Evolutionary conservation across 2,888 invertebrate genomes (phyloP).

Genomic region (Nemapogon koenigi): DNA sequence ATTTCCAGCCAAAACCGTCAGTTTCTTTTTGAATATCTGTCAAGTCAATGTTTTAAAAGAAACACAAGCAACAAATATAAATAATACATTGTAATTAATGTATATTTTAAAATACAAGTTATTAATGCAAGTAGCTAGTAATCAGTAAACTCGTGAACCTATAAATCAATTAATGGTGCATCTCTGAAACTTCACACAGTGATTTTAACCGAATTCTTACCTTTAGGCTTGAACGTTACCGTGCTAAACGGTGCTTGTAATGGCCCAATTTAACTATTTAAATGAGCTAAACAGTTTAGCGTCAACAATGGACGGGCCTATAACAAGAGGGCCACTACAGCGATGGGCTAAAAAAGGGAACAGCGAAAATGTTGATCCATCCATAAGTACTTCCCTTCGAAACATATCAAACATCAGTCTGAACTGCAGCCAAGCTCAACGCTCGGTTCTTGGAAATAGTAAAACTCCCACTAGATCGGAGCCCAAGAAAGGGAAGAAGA

Average conservation of each 20-base stretch:
- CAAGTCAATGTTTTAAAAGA: too few relatives aligned
- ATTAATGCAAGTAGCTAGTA: too few relatives aligned
- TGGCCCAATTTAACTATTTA: slow-evolving; percentile 83
- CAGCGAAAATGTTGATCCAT: slow-evolving; percentile 64
- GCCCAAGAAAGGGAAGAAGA: slow-evolving; percentile 70
- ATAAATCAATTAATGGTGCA: too few relatives aligned
- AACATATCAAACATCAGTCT: slow-evolving; percentile 59
- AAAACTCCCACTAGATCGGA: slow-evolving; percentile 64
- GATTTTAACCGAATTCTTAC: too few relatives aligned
- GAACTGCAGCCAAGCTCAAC: slow-evolving; percentile 68
- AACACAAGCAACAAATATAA: too few relatives aligned
- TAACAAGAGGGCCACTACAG: slow-evolving; percentile 78
- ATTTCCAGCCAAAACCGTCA: too few relatives aligned
- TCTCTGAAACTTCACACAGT: too few relatives aligned
- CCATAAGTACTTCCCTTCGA: slow-evolving; percentile 43
- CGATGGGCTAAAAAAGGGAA: slow-evolving; percentile 80
- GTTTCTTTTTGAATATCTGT: too few relatives aligned
- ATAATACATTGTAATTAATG: too few relatives aligned
- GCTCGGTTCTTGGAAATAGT: slow-evolving; percentile 32
- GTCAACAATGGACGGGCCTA: slow-evolving; percentile 80
- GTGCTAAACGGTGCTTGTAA: slow-evolving; percentile 35
- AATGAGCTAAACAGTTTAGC: slow-evolving; percentile 81
- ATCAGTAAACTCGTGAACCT: too few relatives aligned
- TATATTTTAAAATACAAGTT: too few relatives aligned
- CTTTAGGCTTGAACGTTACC: too few relatives aligned